These are phyloP conservation scores for Drosophila austrosaltans DNA, from an alignment of 2,888 invertebrate species.

Conservation along the genomic window DNA sequence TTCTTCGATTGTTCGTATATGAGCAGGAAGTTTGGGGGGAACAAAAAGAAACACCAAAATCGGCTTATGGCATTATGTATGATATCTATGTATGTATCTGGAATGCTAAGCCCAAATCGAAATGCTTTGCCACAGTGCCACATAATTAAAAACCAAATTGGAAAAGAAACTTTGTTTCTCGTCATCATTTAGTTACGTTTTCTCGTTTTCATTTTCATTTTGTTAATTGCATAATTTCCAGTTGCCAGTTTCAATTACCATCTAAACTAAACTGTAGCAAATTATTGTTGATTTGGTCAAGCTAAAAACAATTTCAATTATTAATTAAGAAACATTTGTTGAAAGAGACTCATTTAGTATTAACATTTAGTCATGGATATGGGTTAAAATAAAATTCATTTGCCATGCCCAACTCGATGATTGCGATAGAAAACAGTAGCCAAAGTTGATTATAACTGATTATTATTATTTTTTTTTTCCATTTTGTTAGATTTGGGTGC, in stretches of 20 bases:
- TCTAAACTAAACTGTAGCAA: conserved; percentile 64
- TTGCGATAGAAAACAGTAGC: conserved; percentile 53
- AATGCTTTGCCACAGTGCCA: conserved; percentile 38
- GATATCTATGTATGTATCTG: conserved; percentile 23
- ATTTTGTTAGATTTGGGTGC: conserved; percentile 35
- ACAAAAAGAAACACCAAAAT: conserved; percentile 59
- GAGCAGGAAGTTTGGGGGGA: conserved; percentile 62
- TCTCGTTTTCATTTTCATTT: conserved; percentile 30
- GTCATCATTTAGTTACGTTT: conserved; percentile 50
- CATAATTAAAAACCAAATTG: conserved; percentile 57
- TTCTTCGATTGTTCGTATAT: conserved; percentile 8
- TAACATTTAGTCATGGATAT: conserved; percentile 21
- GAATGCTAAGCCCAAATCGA: conserved; percentile 48
- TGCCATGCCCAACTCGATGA: conserved; percentile 14
- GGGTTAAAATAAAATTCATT: conserved; percentile 18
- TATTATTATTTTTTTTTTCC: conserved; percentile 20
- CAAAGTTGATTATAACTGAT: conserved; percentile 26
- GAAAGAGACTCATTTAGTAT: conserved; percentile 13
- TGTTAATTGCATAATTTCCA: conserved; percentile 62
- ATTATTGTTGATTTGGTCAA: conserved; percentile 44
- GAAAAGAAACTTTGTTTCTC: conserved; percentile 37
- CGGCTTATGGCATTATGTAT: conserved; percentile 70
- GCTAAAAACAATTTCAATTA: conserved; percentile 38
- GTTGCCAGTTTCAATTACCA: conserved; percentile 58
- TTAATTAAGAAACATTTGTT: conserved; percentile 51